Percentiles rank a stretch among this genome's conserved stretches.
Evolutionary conservation across 2,113 vertebrate genomes (phyloP).

Genomic region (Ailurus styani): DNA sequence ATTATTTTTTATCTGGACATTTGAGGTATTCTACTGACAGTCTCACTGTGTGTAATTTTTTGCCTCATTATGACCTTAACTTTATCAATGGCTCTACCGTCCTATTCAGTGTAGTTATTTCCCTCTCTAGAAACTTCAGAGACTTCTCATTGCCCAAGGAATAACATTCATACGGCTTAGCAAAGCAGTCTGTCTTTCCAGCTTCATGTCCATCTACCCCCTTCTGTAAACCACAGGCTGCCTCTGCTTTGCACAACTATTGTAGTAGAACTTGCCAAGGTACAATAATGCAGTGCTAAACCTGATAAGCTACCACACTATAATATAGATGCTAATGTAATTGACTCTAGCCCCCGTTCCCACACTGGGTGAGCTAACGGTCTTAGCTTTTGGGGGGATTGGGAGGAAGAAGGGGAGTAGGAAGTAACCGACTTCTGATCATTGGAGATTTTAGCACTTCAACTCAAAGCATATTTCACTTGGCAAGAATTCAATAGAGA

Average conservation of each 20-base stretch:
- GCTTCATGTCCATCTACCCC: not conserved
- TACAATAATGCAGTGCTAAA: not conserved
- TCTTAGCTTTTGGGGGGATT: not conserved
- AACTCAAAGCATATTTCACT: not conserved
- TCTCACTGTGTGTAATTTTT: not conserved
- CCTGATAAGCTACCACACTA: not conserved
- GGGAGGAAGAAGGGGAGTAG: not conserved
- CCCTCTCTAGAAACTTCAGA: not conserved
- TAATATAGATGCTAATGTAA: not conserved
- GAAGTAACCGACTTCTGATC: not conserved
- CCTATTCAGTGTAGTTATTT: not conserved
- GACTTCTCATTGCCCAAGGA: not conserved
- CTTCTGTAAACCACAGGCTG: not conserved
- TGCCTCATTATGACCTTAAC: not conserved
- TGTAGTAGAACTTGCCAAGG: not conserved
- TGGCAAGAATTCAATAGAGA: not conserved
- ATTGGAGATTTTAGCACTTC: not conserved
- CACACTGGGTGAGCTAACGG: not conserved
- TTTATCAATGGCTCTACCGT: not conserved
- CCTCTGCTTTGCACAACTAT: not conserved
- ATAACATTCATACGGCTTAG: not conserved
- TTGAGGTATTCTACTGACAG: not conserved
- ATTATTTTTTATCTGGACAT: not conserved
- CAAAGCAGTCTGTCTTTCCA: not conserved
- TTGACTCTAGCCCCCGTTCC: not conserved